Evolutionary conservation across 2,797 vertebrate genomes (phyloP).

Genomic region (Spatula versicolor): DNA sequence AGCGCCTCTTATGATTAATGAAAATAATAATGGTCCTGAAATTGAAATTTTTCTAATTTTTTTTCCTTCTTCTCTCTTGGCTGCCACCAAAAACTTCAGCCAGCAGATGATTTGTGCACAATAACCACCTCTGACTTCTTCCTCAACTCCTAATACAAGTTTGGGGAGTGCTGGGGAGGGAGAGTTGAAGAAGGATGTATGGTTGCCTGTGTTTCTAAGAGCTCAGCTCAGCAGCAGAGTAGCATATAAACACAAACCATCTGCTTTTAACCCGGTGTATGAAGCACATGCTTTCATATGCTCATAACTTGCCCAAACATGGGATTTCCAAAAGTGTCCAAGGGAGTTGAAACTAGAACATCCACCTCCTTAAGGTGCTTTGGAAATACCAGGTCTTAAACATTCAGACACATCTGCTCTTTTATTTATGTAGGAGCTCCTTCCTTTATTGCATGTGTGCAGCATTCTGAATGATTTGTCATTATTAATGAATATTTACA

Average conservation of each 20-base stretch:
- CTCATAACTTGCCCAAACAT: not conserved
- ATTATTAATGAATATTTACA: conserved; percentile 48
- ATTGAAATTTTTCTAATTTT: conserved; percentile 98
- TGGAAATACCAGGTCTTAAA: not conserved
- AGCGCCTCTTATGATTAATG: conserved; percentile 98
- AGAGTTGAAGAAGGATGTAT: not conserved
- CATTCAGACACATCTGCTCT: not conserved
- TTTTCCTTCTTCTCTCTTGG: conserved; percentile 84
- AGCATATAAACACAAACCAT: not conserved
- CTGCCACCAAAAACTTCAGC: conserved; percentile 90
- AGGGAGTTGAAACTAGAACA: not conserved
- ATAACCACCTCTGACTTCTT: conserved; percentile 78
- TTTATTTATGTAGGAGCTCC: conserved; percentile 11
- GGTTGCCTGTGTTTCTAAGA: conserved; percentile 37
- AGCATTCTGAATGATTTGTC: conserved; percentile 28
- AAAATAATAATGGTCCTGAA: conserved; percentile 99
- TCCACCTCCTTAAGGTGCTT: not conserved
- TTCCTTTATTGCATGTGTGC: not conserved
- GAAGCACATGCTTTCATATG: not conserved
- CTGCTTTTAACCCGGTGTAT: not conserved
- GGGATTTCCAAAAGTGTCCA: not conserved
- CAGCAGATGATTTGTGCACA: conserved; percentile 91
- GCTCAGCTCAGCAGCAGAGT: not conserved
- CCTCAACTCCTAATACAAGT: conserved; percentile 69
- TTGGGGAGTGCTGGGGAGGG: conserved; percentile 25